Base-by-base conservation (phyloP, 2,113 vertebrate genomes). In the Paradoxurus hermaphroditus region DNA sequence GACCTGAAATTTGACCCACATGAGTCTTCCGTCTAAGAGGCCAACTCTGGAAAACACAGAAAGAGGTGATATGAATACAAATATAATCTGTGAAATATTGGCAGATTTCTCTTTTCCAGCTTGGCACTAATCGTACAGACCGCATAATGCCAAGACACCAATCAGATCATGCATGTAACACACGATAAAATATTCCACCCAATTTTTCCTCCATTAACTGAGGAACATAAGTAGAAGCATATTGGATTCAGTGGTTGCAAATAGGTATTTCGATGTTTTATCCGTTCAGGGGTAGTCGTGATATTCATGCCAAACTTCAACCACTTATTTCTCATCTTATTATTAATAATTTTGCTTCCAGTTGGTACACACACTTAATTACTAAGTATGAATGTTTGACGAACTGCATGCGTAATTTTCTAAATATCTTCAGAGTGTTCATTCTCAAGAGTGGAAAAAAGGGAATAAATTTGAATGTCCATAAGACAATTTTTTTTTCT, bases 301-400 rank as follows among this genome's bases (percentile, higher is more conserved):
- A 46, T 7, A 34, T 90, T 51, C 41, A 68, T 36, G 25, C 6
- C 34, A 82, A 73, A 68, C 39, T 94, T 91, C 8, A 72, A 34
- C 36, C 53, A 95, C 21, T 70, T 86, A 59, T 75, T 97, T 90
- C 44, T 90, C 62, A 90, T 95, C 90, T 96, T n/a, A 82, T 51
- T 65, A 90, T 72, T 85, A 84, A 78, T 41, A 90, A 34, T 3
- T 9, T 0, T 49, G 41, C 10, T 90, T 94, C 62, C 31, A 51
- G 3, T 72, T 36, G 9, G 25, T 84, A 31, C 19, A 62, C 14
- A 72, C 65, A 27, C 11, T 91, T 46, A 79, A 62, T 86, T 75
- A n/a, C 34, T 36, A 81, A 49, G 36, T 59, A 67, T 53, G 0
- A 88, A 19, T 83, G 68, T 93, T 82, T 82, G 31, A 34, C 59